Conservation (phyloP, 2,113 vertebrate genomes). For the Morone saxatilis region DNA sequence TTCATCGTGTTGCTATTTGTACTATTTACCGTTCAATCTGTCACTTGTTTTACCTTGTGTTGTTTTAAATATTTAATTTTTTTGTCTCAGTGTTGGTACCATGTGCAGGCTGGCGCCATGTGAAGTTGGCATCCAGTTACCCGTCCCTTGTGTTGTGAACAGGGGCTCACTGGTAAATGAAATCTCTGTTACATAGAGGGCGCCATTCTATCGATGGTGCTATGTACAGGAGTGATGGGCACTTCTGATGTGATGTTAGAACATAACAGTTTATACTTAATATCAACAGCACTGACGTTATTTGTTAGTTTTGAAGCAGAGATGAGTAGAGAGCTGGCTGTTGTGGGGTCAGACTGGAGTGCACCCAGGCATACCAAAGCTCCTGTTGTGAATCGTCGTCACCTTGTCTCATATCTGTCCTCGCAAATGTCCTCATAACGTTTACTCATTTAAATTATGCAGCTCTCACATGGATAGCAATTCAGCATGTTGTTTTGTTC, state of each 20-base stretch:
- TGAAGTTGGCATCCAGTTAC: slow-evolving; percentile 62
- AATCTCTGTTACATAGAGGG: slow-evolving; percentile 76
- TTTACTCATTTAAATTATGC: slow-evolving; percentile 77
- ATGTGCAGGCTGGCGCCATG: slow-evolving; percentile 62
- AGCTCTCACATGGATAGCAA: slow-evolving; percentile 60
- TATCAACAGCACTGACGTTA: slow-evolving; percentile 57
- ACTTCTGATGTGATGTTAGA: slow-evolving; percentile 66
- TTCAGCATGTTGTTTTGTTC: slow-evolving; percentile 58
- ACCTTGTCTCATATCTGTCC: slow-evolving; percentile 50
- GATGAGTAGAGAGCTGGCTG: slow-evolving; percentile 56
- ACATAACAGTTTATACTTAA: slow-evolving; percentile 48
- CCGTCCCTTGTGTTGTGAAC: slow-evolving; percentile 61
- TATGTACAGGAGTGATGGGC: slow-evolving; percentile 65
- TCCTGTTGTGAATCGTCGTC: slow-evolving; percentile 61
- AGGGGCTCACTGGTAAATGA: slow-evolving; percentile 59
- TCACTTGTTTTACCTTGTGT: slow-evolving; percentile 86
- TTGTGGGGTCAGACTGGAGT: slow-evolving; percentile 63
- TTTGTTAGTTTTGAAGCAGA: slow-evolving; percentile 33
- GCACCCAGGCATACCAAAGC: slow-evolving; percentile 75
- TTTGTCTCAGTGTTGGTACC: slow-evolving; percentile 68
- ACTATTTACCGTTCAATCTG: slow-evolving; percentile 85
- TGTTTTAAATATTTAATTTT: slow-evolving; percentile 70
- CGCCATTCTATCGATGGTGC: slow-evolving; percentile 70
- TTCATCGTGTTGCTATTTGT: slow-evolving; percentile 89
- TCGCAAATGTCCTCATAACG: slow-evolving; percentile 48